Percentiles rank a stretch among this genome's conserved stretches.
Conservation (phyloP, 2,888 invertebrate species). For the Cosmorhoe ocellata region DNA sequence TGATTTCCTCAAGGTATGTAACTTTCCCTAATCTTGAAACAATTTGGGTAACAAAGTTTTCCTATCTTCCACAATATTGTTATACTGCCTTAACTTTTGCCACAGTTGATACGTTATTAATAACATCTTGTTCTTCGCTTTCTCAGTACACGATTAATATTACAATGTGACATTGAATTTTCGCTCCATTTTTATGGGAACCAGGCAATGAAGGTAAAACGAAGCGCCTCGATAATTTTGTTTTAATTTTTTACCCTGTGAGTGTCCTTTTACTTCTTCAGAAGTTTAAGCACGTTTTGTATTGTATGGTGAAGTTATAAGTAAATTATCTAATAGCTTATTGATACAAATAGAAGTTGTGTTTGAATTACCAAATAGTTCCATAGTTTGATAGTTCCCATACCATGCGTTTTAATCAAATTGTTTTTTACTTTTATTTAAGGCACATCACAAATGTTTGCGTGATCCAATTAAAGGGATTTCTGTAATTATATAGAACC, state of each 20-base stretch:
- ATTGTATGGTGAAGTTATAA: slow-evolving; percentile 30
- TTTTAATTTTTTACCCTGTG: slow-evolving; percentile 59
- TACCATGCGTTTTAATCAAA: slow-evolving; percentile 21
- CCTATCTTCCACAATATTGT: slow-evolving; percentile 5
- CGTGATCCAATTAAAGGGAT: slow-evolving; percentile 7
- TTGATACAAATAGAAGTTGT: slow-evolving; percentile 19
- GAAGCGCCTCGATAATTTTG: slow-evolving; percentile 50
- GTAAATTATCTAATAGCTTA: slow-evolving; percentile 24
- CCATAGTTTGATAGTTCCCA: slow-evolving; percentile 21
- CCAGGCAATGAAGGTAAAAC: slow-evolving; percentile 81
- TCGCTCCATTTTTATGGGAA: slow-evolving; percentile 76
- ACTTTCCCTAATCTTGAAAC: slow-evolving; percentile 24
- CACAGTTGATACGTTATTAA: slow-evolving; percentile 17
- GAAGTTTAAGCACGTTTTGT: slow-evolving; percentile 57
- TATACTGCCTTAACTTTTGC: slow-evolving; percentile 12
- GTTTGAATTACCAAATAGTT: slow-evolving; percentile 19
- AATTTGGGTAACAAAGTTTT: slow-evolving; percentile 13
- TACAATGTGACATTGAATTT: slow-evolving; percentile 57
- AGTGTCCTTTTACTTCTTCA: slow-evolving; percentile 53
- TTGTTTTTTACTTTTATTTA: slow-evolving; percentile 29
- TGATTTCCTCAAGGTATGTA: slow-evolving; percentile 93
- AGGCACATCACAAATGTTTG: slow-evolving; percentile 23
- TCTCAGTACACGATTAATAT: slow-evolving; percentile 28
- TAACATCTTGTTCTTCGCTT: slow-evolving; percentile 13
- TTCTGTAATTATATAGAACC: slow-evolving; percentile 21